Evolutionary conservation across 2,888 invertebrate species (phyloP).

Genomic region (Diarsia dahlii): DNA sequence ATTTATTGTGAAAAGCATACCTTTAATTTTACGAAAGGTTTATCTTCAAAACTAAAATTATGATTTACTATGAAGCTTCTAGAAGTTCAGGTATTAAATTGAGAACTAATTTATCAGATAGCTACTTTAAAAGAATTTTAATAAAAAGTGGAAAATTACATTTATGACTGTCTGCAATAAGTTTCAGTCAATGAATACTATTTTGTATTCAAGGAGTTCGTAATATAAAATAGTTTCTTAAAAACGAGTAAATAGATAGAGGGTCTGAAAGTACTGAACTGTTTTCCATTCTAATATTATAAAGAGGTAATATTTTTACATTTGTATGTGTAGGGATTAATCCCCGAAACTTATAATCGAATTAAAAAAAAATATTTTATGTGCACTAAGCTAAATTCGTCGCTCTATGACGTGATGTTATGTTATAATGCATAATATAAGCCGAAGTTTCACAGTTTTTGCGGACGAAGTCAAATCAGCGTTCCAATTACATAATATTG

Average conservation of each 20-base stretch:
- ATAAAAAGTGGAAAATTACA: slow-evolving; percentile 23
- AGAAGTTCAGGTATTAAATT: slow-evolving; percentile 34
- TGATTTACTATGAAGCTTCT: slow-evolving; percentile 32
- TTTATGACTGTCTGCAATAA: slow-evolving; percentile 18
- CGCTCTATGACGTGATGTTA: too few species aligned
- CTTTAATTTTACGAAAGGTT: neutral
- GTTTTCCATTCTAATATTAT: neutral
- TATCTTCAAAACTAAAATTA: neutral
- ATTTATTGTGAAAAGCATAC: slow-evolving; percentile 20
- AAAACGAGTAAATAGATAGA: slow-evolving; percentile 6
- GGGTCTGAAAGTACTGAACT: neutral
- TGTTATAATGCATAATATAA: too few species aligned
- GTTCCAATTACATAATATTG: too few species aligned
- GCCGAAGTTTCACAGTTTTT: too few species aligned
- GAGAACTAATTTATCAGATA: slow-evolving; percentile 28
- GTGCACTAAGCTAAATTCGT: too few species aligned
- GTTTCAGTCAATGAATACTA: neutral
- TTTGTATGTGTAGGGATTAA: too few species aligned
- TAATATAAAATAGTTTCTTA: neutral
- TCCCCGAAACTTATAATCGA: too few species aligned
- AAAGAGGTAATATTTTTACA: too few species aligned
- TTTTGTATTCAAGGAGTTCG: slow-evolving; percentile 28
- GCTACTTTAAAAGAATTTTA: slow-evolving; percentile 17
- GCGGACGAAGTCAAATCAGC: too few species aligned
- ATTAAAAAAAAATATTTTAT: too few species aligned